Conservation (phyloP, 2,888 invertebrate species). For the Phyllotreta striolata region DNA sequence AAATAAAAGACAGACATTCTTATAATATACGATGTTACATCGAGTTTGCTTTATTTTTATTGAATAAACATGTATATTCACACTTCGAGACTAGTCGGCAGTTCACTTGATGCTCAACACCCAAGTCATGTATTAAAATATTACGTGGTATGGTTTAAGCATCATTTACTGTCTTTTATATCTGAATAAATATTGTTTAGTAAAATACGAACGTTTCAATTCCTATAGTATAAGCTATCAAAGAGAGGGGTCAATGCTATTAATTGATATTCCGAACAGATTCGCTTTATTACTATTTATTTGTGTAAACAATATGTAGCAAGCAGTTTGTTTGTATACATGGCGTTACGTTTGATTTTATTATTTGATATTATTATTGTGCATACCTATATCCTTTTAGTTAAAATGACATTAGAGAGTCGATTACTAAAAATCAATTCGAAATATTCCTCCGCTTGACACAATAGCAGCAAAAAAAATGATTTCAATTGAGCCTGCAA, state of each 20-base stretch:
- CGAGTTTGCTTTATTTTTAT: constrained; percentile 21
- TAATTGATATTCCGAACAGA: constrained; percentile 21
- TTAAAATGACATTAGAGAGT: too few relatives aligned
- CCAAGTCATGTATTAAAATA: constrained; percentile 22
- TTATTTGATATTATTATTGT: too few relatives aligned
- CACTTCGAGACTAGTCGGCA: constrained; percentile 22
- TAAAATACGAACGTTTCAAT: constrained; percentile 25
- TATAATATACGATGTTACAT: constrained; percentile 11
- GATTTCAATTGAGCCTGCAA: too few relatives aligned
- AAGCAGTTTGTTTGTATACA: neutral
- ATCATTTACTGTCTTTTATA: constrained; percentile 21
- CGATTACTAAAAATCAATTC: too few relatives aligned
- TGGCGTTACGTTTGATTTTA: too few relatives aligned
- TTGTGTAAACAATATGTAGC: constrained; percentile 18
- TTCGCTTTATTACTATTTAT: constrained; percentile 19
- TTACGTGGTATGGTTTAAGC: constrained; percentile 24
- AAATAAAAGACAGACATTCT: neutral
- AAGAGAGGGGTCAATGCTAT: constrained; percentile 23
- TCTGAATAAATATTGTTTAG: constrained; percentile 24
- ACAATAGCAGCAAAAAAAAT: too few relatives aligned
- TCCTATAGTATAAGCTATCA: constrained; percentile 18
- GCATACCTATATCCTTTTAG: too few relatives aligned
- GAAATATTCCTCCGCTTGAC: too few relatives aligned
- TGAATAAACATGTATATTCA: constrained; percentile 22
- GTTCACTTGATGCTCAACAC: constrained; percentile 7